A percentile compares a stretch with the other conserved stretches of the same genome.
phyloP scores from a whole-genome alignment of 1,140 invertebrate genomes.

The Drosophila ananassae region DNA sequence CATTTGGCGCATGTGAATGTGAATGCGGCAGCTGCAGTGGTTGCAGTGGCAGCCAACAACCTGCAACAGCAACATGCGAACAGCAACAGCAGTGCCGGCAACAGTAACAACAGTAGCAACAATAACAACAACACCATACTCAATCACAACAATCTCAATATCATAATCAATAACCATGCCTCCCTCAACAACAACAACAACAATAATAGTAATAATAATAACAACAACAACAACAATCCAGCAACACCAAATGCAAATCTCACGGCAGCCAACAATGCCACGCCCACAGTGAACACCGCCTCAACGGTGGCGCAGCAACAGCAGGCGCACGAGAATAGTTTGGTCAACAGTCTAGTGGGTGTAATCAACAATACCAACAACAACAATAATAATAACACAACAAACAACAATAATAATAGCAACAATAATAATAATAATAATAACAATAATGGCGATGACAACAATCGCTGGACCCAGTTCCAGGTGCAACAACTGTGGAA shows the following conservation, averaged over 20 bases:
- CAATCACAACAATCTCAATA: conserved; percentile 75
- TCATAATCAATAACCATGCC: conserved; percentile 66
- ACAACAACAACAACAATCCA: conserved; percentile 77
- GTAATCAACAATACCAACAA: conserved; percentile 63
- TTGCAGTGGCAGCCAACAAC: conserved; percentile 72
- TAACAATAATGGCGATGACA: conserved; percentile 61
- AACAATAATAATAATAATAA: conserved; percentile 54
- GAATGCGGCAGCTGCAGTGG: conserved; percentile 72
- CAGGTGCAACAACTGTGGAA: conserved; percentile 84
- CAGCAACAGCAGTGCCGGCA: conserved; percentile 37
- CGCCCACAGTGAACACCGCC: conserved; percentile 62
- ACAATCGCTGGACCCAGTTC: conserved; percentile 83
- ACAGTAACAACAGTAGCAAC: conserved; percentile 44
- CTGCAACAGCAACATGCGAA: conserved; percentile 60
- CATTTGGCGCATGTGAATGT: conserved; percentile 83
- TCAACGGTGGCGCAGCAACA: conserved; percentile 59
- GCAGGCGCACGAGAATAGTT: conserved; percentile 72
- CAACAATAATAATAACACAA: conserved; percentile 43
- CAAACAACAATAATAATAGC: conserved; percentile 40
- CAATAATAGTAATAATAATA: conserved; percentile 30
- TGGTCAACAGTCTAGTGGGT: conserved; percentile 77
- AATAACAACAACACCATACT: conserved; percentile 62
- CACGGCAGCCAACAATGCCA: conserved; percentile 43
- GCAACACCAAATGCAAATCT: conserved; percentile 81
- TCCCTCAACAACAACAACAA: conserved; percentile 61